Base-by-base conservation (phyloP, 2,113 vertebrate genomes). In the Parus major region DNA sequence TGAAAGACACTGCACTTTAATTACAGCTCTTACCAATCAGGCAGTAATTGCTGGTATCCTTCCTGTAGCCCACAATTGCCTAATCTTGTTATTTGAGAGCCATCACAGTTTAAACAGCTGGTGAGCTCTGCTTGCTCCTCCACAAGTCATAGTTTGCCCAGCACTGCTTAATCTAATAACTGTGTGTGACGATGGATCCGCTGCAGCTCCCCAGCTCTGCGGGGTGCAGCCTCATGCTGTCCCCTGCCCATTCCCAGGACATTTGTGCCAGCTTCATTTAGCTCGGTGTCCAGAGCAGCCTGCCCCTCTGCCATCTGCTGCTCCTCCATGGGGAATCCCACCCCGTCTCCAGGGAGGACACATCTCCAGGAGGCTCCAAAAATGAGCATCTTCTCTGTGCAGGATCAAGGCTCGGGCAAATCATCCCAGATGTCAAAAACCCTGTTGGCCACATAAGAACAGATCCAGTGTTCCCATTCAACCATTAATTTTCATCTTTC, bases 11-110 rank as follows among this genome's bases (percentile, higher is more conserved):
- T 96, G 97, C 96, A 59, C 97, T 97, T 98, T 98, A 98, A 98
- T 98, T 98, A 97, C 98, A 97, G 96, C 96, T 96, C 97, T 96
- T 97, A 97, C 98, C 98, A 98, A 98, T 98, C 98, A 98, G 97
- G 96, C 92, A 1, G 97, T 98, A 98, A 98, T 98, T 98, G 97
- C 98, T 96, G 97, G 97, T 98, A 98, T 98, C 98, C 98, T 98
- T 98, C 98, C 97, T 98, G 98, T 82, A 97, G 97, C 97, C 97
- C 95, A 95, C 97, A 98, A 98, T 98, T 98, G 98, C 97, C 98
- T 98, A 97, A 98, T 98, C 98, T 97, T 96, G 98, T 98, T 98
- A 98, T 98, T 98, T 98, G 97, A 98, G 98, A 97, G 90, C 86
- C 90, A 96, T 82, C 92, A 93, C 64, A 96, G 96, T 96, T 98